Conservation (phyloP, 92 coral and sea anemone genomes). For the Porites divaricata region DNA sequence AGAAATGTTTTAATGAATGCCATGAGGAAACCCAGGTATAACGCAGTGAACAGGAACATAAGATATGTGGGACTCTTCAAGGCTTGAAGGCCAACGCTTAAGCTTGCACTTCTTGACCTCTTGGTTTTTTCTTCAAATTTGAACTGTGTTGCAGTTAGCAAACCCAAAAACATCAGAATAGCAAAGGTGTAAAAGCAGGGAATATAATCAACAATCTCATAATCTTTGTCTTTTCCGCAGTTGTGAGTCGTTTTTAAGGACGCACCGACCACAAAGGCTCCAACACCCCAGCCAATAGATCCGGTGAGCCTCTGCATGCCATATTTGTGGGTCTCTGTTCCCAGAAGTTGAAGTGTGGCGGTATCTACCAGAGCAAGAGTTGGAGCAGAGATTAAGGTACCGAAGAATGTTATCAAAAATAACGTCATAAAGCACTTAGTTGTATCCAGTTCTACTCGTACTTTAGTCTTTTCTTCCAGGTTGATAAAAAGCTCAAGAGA, state of each 20-base stretch:
- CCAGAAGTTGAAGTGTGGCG: constrained; percentile 93
- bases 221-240: constrained; percentile 85
- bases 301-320: constrained; percentile 99
- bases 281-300: constrained; percentile 99
- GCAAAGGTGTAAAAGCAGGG: constrained; percentile 99
- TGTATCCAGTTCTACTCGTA: constrained; percentile 78
- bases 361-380: constrained; percentile 96
- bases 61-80: constrained; percentile 88
- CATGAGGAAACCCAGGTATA: constrained; percentile 96
- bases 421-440: constrained; percentile 84
- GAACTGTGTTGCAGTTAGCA: constrained; percentile 86
- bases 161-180: constrained; percentile 85
- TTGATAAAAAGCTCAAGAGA: constrained; percentile 78
- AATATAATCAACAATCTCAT: constrained; percentile 94
- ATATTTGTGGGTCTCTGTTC: constrained; percentile 93
- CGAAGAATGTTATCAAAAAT: constrained; percentile 92
- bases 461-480: constrained; percentile 64
- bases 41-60: constrained; percentile 97
- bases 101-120: constrained; percentile 76
- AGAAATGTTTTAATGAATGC: constrained; percentile 97
- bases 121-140: constrained; percentile 84
- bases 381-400: constrained; percentile 94
- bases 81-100: constrained; percentile 95
- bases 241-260: constrained; percentile 91
- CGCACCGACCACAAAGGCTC: constrained; percentile 99